Evolutionary conservation across 2,888 invertebrate genomes (phyloP), one percentile per base, ranked within the genome.

Genomic region (Pammene fasciana): DNA sequence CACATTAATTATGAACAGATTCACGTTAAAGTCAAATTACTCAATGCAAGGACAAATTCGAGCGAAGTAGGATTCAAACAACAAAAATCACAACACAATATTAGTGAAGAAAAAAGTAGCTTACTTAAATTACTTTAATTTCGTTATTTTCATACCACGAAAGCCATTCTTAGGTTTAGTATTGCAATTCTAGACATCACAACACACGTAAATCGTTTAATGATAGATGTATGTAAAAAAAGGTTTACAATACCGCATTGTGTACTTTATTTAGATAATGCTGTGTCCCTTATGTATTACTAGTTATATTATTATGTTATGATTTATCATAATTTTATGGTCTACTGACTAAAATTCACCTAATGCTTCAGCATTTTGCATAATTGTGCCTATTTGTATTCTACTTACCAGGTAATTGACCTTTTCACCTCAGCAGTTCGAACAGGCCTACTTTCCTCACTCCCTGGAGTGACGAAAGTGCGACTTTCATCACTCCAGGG

Each of bases 161-260:
- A 70, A 70, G 54, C 59, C 65, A 70, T 55, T 70, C 65, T 48
- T 38, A 26, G n/a, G 57, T 65, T 70, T 48, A 70, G 52, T 64
- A 64, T 64, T 8, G 45, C 57, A 36, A 26, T 16, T 46, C 38
- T 38, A 45, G 43, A 64, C 56, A 48, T 57, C 52, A 68, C 57
- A 45, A 38, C 43, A 57, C 55, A 68, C 48, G 34, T 43, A 41
- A 14, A 50, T 16, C 5, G 55, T 3, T 55, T 46, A 46, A 18
- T 45, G 14, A 45, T 18, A 6, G 38, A 38, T 9, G 2, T 38
- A 59, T 7, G 38, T 66, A 10, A 11, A 57, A 38, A 46, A 18
- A 46, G 14, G 16, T n/a, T 41, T 46, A 38, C 11, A 8, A 1
- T 46, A 3, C 1, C 0, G 34, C 13, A 9, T 48, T 11, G 48